Conservation (phyloP, 2,888 invertebrate species). For the Tenodera sinensis region DNA sequence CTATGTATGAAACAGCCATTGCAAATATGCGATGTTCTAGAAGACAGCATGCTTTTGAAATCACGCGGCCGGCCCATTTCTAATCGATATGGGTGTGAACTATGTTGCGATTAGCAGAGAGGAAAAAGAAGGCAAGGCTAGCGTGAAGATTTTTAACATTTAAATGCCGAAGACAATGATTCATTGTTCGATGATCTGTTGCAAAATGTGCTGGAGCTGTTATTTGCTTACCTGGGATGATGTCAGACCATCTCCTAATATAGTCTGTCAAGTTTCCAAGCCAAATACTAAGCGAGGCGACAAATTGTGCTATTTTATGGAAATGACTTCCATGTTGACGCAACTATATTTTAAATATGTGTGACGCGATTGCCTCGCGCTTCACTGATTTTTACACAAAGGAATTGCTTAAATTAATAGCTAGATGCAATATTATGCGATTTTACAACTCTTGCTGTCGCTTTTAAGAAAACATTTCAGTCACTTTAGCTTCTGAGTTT, state of each 20-base stretch:
- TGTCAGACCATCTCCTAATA: neutral
- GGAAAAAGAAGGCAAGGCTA: neutral
- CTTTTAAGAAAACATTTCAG: no score
- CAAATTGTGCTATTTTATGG: neutral
- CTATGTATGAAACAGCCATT: no score
- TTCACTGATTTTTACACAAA: neutral
- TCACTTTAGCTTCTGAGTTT: no score
- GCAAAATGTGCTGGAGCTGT: neutral
- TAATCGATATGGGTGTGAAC: neutral
- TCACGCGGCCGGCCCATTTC: neutral
- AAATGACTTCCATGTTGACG: neutral
- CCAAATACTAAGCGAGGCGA: neutral
- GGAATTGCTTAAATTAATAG: neutral
- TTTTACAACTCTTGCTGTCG: no score
- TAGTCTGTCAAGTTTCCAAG: neutral
- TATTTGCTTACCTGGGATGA: neutral
- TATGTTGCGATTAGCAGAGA: neutral
- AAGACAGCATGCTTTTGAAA: neutral
- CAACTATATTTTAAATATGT: neutral
- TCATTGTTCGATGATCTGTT: neutral
- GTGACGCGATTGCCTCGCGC: neutral
- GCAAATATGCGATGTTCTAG: no score
- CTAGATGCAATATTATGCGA: no score
- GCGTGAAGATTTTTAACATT: neutral
- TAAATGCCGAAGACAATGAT: neutral